Conservation (phyloP, 2,113 vertebrate species). For the Caloenas nicobarica region DNA sequence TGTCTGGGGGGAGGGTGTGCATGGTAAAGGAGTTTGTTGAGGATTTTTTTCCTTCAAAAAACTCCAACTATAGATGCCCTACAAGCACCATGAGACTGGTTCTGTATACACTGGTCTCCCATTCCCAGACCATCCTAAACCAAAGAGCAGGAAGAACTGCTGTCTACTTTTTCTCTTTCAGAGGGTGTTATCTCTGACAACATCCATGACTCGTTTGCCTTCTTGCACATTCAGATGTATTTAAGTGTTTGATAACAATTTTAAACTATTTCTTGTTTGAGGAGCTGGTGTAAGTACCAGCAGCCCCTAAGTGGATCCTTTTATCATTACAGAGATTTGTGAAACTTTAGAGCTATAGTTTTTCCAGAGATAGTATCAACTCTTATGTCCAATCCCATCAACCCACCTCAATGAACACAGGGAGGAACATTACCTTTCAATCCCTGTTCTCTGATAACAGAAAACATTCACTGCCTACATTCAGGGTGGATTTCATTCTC, state of each 20-base stretch:
- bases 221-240: background rate
- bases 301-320: background rate
- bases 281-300: background rate
- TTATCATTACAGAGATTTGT: background rate
- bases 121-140: background rate
- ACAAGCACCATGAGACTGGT: background rate
- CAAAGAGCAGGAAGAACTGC: background rate
- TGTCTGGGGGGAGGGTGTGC: rapidly evolving
- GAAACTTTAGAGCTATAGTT: background rate
- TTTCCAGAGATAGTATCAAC: background rate
- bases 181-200: background rate
- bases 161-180: background rate
- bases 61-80: rapidly evolving
- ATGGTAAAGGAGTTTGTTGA: too few relatives aligned
- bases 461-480: background rate
- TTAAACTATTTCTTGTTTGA: background rate
- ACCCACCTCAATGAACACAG: background rate
- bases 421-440: background rate
- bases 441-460: background rate
- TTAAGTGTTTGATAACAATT: background rate
- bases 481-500: background rate
- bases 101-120: background rate
- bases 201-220: background rate
- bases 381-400: background rate
- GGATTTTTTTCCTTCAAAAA: too few relatives aligned